These are phyloP conservation scores for Pelobates fuscus DNA, from an alignment of 2,113 vertebrate species.

Conservation along the genomic window DNA sequence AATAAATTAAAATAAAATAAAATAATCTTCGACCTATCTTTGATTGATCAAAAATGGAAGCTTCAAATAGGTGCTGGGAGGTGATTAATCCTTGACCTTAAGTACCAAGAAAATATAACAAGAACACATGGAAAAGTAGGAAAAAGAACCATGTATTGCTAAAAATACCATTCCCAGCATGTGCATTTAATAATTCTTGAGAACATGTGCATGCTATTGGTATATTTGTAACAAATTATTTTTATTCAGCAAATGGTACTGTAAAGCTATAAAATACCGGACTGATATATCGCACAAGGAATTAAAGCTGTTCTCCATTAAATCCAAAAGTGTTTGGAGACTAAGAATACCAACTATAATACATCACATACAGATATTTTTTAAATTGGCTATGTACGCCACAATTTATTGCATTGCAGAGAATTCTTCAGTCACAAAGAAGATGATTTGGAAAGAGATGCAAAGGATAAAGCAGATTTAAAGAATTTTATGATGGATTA, in stretches of 20 bases:
- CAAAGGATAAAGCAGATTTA: constrained; percentile 19
- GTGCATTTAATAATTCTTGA: constrained; percentile 23
- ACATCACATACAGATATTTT: constrained; percentile 43
- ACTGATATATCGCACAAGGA: constrained; percentile 16
- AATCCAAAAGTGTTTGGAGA: constrained; percentile 38
- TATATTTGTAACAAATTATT: constrained; percentile 38
- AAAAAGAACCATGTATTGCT: neutral
- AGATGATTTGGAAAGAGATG: constrained; percentile 39
- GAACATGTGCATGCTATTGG: constrained; percentile 33
- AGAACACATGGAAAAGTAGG: neutral
- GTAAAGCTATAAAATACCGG: constrained; percentile 28
- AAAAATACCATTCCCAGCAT: neutral
- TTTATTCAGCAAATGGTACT: constrained; percentile 26
- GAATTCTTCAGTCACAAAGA: constrained; percentile 29
- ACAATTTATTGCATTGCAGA: constrained; percentile 43
- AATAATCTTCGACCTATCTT: too few species aligned
- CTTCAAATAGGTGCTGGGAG: too few species aligned
- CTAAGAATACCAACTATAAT: constrained; percentile 43
- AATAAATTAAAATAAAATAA: too few species aligned
- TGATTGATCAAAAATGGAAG: too few species aligned
- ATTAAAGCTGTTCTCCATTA: constrained; percentile 42
- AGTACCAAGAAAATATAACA: too few species aligned
- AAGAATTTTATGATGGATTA: constrained; percentile 46
- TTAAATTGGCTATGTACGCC: constrained; percentile 29
- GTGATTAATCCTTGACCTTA: too few species aligned